Evolutionary conservation across 2,797 vertebrate genomes (phyloP), one percentile per base, ranked within the genome.

Genomic region (Decapterus maruadsi): DNA sequence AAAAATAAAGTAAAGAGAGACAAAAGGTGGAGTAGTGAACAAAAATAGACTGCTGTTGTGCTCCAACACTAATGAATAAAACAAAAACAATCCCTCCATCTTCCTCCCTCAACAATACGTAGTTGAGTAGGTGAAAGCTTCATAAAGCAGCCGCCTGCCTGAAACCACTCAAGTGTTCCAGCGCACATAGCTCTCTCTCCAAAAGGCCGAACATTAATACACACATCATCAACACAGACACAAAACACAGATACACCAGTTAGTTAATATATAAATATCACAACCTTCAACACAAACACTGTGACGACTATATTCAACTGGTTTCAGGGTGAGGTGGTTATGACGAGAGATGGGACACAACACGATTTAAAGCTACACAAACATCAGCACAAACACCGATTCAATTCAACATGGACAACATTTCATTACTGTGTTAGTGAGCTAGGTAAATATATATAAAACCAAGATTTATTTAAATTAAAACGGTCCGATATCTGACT

Each of bases 151-250:
- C 62, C 16, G 67, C 6, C 59, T 61, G 56, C 6, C 59, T 61
- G 56, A 20, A 56, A 63, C 31, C 45, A 58, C 45, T 77, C 31
- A 48, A 58, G 48, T 69, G 65, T 67, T 62, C 38, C 55, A 75
- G 59, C 42, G 54, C 63, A 75, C 68, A 31, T 68, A 57, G 48
- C 57, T 29, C 59, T 69, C 68, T 74, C 61, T 34, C 59, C 64
- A 57, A 78, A 74, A 34, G 43, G 76, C n/a, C 67, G 4, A 13
- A 51, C 71, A 54, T 64, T 42, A 48, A 63, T 19, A 64, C 16
- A 56, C 48, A 59, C 26, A 26, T 26, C 4, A 45, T 2, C 8
- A 22, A 57, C 34, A 86, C 46, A 50, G 20, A 69, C 1, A 82
- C 34, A 26, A 48, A 50, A 77, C 65, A 87, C 56, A 80, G 19